These are phyloP conservation scores for Zosterops pallidus DNA, from an alignment of 2,113 vertebrate species.

Conservation along the genomic window DNA sequence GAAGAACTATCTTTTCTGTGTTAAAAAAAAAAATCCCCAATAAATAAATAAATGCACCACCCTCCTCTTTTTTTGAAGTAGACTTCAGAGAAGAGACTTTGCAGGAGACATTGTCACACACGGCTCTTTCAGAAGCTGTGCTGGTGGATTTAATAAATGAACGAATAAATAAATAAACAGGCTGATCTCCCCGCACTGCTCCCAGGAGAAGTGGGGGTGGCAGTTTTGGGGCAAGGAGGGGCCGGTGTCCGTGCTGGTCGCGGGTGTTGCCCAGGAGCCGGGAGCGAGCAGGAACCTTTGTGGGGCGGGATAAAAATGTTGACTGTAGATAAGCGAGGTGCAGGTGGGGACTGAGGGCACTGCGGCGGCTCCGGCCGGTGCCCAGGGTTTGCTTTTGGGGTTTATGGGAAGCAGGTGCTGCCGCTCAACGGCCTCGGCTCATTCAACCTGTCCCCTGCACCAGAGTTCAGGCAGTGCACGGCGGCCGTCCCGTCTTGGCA, in stretches of 20 bases:
- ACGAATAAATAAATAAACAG: background rate
- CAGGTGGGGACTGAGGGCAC: conserved; percentile 49
- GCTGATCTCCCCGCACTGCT: background rate
- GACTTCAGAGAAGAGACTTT: background rate
- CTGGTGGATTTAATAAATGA: background rate
- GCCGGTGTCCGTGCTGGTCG: background rate
- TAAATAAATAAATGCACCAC: background rate
- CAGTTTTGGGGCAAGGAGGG: fast-evolving
- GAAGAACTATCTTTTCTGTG: background rate
- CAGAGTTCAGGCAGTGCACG: background rate
- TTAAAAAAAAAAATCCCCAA: background rate
- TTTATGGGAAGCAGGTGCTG: conserved; percentile 64
- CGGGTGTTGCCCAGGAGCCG: conserved; percentile 42
- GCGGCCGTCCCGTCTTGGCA: background rate
- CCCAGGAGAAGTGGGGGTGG: background rate
- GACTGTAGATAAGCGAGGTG: conserved; percentile 73
- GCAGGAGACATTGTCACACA: background rate
- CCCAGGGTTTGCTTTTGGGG: background rate
- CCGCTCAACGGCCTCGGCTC: conserved; percentile 28
- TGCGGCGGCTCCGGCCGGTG: background rate
- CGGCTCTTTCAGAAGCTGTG: background rate
- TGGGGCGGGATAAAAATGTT: conserved; percentile 71
- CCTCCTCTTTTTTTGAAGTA: background rate
- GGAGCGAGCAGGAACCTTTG: conserved; percentile 59
- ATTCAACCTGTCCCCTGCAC: background rate